These are phyloP conservation scores for Circaetus cinerascens DNA, from an alignment of 2,113 vertebrate genomes.

Conservation along the genomic window DNA sequence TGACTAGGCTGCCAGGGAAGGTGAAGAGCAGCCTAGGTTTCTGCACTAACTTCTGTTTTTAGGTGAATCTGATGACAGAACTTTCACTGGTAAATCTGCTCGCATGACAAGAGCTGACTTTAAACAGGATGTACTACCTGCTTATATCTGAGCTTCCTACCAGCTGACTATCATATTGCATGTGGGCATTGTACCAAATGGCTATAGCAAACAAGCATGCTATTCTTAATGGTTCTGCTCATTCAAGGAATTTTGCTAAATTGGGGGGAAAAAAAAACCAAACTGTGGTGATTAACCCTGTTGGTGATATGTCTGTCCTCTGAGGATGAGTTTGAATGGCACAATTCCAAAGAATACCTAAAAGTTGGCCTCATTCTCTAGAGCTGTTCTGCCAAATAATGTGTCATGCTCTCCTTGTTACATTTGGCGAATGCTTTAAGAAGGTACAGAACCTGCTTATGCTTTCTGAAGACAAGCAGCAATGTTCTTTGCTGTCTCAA, in stretches of 20 bases:
- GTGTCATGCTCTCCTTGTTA: not conserved
- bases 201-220: accelerated
- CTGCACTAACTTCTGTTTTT: not conserved
- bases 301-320: not conserved
- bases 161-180: not conserved
- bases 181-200: not conserved
- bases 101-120: not conserved
- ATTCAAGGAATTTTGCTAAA: not conserved
- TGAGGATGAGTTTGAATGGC: not conserved
- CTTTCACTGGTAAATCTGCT: not conserved
- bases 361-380: not conserved
- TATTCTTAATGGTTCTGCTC: not conserved
- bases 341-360: not conserved
- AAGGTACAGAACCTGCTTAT: not conserved
- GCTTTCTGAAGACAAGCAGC: not conserved
- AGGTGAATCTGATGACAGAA: not conserved
- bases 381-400: not conserved
- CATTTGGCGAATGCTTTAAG: not conserved
- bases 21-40: too few species aligned
- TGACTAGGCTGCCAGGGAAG: too few species aligned
- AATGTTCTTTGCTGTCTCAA: not conserved
- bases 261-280: accelerated
- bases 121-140: not conserved
- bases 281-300: not conserved
- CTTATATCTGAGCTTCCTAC: not conserved